phyloP scores from a whole-genome alignment of 2,797 vertebrate species.

The Aratinga solstitialis region DNA sequence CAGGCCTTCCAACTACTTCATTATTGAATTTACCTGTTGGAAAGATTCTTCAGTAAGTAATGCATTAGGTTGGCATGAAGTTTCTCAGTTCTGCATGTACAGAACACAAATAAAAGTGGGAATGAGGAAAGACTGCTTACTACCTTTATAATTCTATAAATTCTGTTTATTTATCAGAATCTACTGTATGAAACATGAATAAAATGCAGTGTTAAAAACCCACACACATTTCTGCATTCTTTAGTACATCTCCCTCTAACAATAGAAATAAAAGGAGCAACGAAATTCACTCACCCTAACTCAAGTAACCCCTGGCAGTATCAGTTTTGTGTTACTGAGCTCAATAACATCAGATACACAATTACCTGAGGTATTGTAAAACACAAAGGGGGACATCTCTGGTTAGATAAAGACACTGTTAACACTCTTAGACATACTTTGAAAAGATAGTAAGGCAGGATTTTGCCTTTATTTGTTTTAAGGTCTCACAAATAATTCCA shows the following conservation, averaged over 20 bases:
- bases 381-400: background rate
- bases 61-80: background rate
- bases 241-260: background rate
- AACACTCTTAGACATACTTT: background rate
- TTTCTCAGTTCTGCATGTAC: background rate
- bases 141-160: background rate
- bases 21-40: slow-evolving; percentile 16
- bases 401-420: background rate
- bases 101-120: background rate
- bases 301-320: background rate
- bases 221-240: background rate
- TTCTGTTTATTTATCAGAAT: background rate
- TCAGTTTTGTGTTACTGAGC: background rate
- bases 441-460: background rate
- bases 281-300: background rate
- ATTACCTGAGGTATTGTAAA: background rate
- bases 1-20: background rate
- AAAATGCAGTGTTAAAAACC: background rate
- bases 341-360: background rate
- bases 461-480: background rate
- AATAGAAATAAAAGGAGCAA: background rate
- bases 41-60: background rate
- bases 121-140: background rate
- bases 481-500: background rate
- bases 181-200: background rate